phyloP scores from a whole-genome alignment of 2,888 invertebrate species.

The Koerneria pararmatus region DNA sequence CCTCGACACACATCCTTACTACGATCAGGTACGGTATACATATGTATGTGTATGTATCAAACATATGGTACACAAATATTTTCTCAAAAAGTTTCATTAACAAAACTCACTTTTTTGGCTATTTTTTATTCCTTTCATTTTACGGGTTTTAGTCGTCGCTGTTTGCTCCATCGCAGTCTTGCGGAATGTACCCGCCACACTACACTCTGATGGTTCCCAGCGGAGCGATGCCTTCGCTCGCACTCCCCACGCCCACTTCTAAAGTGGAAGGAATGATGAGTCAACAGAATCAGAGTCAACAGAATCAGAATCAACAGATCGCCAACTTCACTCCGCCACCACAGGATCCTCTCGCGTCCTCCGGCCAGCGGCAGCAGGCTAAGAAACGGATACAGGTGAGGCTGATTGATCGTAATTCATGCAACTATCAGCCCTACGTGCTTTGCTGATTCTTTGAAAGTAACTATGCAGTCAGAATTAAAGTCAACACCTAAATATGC shows the following conservation, averaged over 20 bases:
- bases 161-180: background rate
- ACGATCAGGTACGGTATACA: too few relatives aligned
- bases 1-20: too few relatives aligned
- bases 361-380: slow-evolving; percentile 27
- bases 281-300: background rate
- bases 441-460: too few relatives aligned
- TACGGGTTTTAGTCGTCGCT: background rate
- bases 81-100: too few relatives aligned
- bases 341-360: slow-evolving; percentile 39
- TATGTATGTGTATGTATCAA: too few relatives aligned
- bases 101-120: too few relatives aligned
- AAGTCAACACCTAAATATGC: too few relatives aligned
- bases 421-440: background rate
- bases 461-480: too few relatives aligned
- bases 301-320: slow-evolving; percentile 12
- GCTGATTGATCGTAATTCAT: background rate
- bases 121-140: slow-evolving; percentile 21
- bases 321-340: slow-evolving; percentile 38
- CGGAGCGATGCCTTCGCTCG: background rate
- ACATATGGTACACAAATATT: too few relatives aligned
- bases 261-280: too few relatives aligned
- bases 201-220: background rate
- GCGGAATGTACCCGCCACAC: background rate
- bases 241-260: too few relatives aligned
- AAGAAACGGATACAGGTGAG: slow-evolving; percentile 40